Evolutionary conservation across 2,888 invertebrate genomes (phyloP), one percentile per base, ranked within the genome.

Genomic region (Caenorhabditis uteleia): DNA sequence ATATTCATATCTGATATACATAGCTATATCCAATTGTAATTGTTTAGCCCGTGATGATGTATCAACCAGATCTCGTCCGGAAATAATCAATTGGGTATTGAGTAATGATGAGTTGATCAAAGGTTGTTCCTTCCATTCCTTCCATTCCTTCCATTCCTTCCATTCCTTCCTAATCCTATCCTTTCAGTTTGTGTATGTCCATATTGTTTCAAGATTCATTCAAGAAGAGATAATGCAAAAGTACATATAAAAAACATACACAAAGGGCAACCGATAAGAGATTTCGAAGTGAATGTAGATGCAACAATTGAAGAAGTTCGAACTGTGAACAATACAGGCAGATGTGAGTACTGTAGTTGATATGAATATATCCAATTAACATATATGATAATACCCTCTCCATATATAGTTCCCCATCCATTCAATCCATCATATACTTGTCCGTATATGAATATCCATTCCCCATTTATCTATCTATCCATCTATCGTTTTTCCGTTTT

Each of bases 151-250:
- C n/a, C n/a, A n/a, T n/a, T n/a, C n/a, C n/a, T n/a, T n/a, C n/a
- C n/a, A n/a, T n/a, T n/a, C n/a, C n/a, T n/a, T n/a, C n/a, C n/a
- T n/a, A n/a, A n/a, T n/a, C n/a, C n/a, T n/a, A n/a, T n/a, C n/a
- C n/a, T 49, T 62, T 14, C 56, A 62, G 62, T 26, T 3, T 64
- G 64, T 40, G 42, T 58, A 20, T 64, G 64, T n/a, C 64, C 64
- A 21, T 64, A 64, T 36, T 64, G 64, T 25, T 45, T 64, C 10
- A 50, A 51, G 31, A 64, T 64, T 34, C 55, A 56, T 31, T 64
- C 64, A 8, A 34, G 64, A 29, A 36, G 64, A 14, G 64, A 64
- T 29, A 64, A 64, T 21, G 23, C 44, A 6, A 26, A 58, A 18
- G 48, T 43, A 5, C 64, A 64, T 38, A 64, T 64, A n/a, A 64